These are phyloP conservation scores for Epistrophe grossulariae DNA, from an alignment of 2,888 invertebrate species.

Conservation along the genomic window DNA sequence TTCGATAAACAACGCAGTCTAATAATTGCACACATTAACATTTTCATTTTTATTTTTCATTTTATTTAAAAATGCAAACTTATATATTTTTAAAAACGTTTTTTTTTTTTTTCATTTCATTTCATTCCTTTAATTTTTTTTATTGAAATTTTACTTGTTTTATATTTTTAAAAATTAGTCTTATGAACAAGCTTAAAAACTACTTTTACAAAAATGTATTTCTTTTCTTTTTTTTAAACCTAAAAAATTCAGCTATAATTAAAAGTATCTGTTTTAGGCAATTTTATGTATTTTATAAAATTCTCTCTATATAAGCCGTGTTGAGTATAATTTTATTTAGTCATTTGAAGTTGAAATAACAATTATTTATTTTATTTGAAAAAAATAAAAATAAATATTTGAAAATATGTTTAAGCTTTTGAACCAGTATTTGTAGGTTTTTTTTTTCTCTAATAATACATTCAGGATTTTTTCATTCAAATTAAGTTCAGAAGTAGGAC, in stretches of 20 bases:
- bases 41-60: slow-evolving; percentile 10
- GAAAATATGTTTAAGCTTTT: neutral
- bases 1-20: slow-evolving; percentile 67
- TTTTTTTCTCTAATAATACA: neutral
- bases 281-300: slow-evolving; percentile 27
- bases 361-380: neutral
- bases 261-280: slow-evolving; percentile 41
- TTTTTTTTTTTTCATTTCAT: neutral
- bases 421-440: neutral
- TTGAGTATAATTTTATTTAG: slow-evolving; percentile 35
- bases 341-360: neutral
- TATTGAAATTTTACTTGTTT: slow-evolving; percentile 28
- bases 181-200: slow-evolving; percentile 74
- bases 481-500: too few species aligned
- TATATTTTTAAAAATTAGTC: slow-evolving; percentile 66
- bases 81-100: neutral
- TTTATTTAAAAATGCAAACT: slow-evolving; percentile 17
- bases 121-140: slow-evolving; percentile 37
- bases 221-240: slow-evolving; percentile 31
- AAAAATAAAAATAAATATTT: too few species aligned
- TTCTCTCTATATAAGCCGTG: slow-evolving; percentile 15
- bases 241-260: slow-evolving; percentile 48
- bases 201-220: slow-evolving; percentile 61
- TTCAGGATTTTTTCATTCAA: too few species aligned
- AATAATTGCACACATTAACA: slow-evolving; percentile 66